Percentiles rank a stretch among this genome's conserved stretches.
phyloP scores from a whole-genome alignment of 2,888 invertebrate species.

The Tiliacea citrago region DNA sequence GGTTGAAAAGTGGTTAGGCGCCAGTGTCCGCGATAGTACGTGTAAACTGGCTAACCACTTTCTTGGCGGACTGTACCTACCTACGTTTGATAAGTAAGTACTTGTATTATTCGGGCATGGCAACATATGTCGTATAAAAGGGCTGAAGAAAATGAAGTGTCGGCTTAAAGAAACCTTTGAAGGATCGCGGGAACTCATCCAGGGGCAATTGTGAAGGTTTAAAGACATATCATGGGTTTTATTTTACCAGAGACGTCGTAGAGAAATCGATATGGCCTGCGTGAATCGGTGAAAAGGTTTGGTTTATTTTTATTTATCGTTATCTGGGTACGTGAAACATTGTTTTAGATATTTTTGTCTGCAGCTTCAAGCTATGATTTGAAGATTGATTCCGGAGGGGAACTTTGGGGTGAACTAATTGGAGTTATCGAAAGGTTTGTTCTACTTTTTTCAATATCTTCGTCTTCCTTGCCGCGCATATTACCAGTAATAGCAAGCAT shows the following conservation, averaged over 20 bases:
- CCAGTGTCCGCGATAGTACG: too few species aligned
- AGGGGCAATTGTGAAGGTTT: slow-evolving; percentile 53
- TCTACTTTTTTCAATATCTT: neutral
- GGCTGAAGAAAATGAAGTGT: slow-evolving; percentile 73
- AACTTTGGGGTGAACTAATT: neutral
- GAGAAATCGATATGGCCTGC: slow-evolving; percentile 30
- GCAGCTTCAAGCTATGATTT: neutral
- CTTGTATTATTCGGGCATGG: slow-evolving; percentile 57
- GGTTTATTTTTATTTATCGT: slow-evolving; percentile 22
- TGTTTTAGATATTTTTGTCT: slow-evolving; percentile 7
- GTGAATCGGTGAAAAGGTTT: slow-evolving; percentile 6
- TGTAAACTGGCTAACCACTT: neutral
- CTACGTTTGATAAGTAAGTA: slow-evolving; percentile 22
- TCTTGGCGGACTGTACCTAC: slow-evolving; percentile 18
- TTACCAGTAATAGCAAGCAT: too few species aligned
- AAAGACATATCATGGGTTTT: slow-evolving; percentile 53
- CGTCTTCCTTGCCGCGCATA: too few species aligned
- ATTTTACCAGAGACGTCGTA: slow-evolving; percentile 41
- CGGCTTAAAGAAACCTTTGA: slow-evolving; percentile 78
- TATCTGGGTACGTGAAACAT: neutral
- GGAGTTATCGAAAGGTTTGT: neutral
- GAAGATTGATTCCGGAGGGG: neutral
- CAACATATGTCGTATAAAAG: slow-evolving; percentile 68
- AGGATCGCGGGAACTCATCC: slow-evolving; percentile 58
- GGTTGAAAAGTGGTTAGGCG: too few species aligned